Conservation (phyloP, 2,797 vertebrate genomes). For the Gila robusta region DNA sequence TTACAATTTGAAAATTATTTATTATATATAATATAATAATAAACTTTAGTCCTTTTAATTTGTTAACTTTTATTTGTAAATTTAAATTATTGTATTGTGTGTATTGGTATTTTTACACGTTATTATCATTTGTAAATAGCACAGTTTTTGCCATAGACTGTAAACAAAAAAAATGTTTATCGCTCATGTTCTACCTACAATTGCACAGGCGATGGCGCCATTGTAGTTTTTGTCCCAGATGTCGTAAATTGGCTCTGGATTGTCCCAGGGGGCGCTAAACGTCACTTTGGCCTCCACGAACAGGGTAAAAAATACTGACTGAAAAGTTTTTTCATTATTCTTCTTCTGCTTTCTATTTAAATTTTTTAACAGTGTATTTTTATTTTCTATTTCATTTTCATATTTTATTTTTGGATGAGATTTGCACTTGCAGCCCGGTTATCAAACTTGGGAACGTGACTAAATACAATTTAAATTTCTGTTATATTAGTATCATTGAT, state of each 20-base stretch:
- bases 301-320: background rate
- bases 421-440: background rate
- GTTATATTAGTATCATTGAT: background rate
- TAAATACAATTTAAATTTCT: background rate
- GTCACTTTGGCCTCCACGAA: background rate
- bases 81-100: background rate
- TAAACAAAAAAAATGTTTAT: too few relatives aligned
- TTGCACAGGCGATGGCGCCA: slow-evolving; percentile 16
- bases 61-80: background rate
- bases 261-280: background rate
- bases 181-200: background rate
- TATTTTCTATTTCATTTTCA: background rate
- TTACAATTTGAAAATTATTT: background rate
- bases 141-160: background rate
- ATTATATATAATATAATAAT: background rate
- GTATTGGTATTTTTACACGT: background rate
- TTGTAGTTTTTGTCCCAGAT: slow-evolving; percentile 3
- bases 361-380: background rate
- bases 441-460: background rate
- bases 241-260: background rate
- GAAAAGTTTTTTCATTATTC: background rate
- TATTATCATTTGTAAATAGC: background rate
- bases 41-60: too few relatives aligned
- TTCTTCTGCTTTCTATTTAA: background rate
- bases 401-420: background rate